A percentile compares a stretch with the other conserved stretches of the same genome.
phyloP scores from a whole-genome alignment of 2,888 invertebrate genomes.

The Tupiocoris notatus region DNA sequence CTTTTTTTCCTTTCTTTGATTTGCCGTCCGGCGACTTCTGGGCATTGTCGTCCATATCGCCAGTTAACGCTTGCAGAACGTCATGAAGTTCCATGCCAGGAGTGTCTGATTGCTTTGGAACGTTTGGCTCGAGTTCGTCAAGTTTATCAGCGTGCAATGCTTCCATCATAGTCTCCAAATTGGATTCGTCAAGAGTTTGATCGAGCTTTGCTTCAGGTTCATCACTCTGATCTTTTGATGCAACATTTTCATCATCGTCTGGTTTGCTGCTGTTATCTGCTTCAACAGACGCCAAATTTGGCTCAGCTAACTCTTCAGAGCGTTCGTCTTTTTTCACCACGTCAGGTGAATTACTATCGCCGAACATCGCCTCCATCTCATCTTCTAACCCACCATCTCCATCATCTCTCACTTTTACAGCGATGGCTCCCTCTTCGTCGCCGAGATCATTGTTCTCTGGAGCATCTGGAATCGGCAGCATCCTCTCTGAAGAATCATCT shows the following conservation, averaged over 20 bases:
- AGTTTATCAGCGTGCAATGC: conserved; percentile 29
- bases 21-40: neutral
- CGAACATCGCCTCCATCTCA: conserved; percentile 23
- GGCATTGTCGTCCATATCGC: neutral
- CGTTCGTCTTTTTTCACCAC: neutral
- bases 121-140: neutral
- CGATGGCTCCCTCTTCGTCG: neutral
- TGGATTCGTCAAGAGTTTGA: conserved; percentile 20
- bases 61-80: conserved; percentile 27
- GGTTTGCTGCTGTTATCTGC: neutral
- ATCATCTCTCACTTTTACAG: neutral
- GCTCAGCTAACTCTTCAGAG: neutral
- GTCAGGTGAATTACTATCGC: neutral
- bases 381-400: neutral
- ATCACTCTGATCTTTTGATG: neutral
- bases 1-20: neutral
- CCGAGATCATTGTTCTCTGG: neutral
- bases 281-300: neutral
- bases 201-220: neutral
- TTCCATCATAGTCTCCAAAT: conserved; percentile 37
- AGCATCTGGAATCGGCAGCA: neutral
- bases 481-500: neutral
- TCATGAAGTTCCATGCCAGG: conserved; percentile 26
- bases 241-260: neutral
- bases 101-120: conserved; percentile 15